Evolutionary conservation across 2,797 vertebrate genomes (phyloP), one percentile per base, ranked within the genome.

Genomic region (Chloroceryle inda): DNA sequence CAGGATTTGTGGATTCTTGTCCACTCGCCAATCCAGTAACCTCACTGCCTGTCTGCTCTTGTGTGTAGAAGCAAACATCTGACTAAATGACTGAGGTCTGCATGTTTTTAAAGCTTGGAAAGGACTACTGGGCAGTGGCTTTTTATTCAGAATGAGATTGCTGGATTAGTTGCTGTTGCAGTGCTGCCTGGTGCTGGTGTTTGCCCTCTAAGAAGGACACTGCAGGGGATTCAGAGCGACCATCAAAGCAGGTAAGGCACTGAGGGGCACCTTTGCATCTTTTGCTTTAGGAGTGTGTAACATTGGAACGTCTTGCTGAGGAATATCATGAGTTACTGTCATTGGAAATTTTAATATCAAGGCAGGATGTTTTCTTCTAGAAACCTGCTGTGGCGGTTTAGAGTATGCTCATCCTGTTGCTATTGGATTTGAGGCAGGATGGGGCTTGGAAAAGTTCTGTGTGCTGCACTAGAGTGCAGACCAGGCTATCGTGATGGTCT

Each of bases 241-340:
- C 24, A 29, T 18, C 9, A 23, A 8, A 45, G 37, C 50, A 47
- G 40, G 26, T 53, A 13, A 84, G 22, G 29, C 11, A 47, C 44
- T 0, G 0, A 9, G 1, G 7, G 52, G 24, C 29, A 26, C 10
- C 37, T 76, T 35, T 16, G 18, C 16, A 10, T 23, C 37, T 64
- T n/a, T 72, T 29, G 10, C 7, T 2, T 27, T 3, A 74, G 16
- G 9, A 19, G 10, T 21, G 20, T 5, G 5, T 69, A 61, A 61
- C 1, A 0, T 11, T 92, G 67, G 35, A 76, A 49, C 16, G 12
- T 5, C 9, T 45, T 83, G 58, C 64, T 77, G 38, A 73, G 29
- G 55, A 52, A 16, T 44, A 29, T 1, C 1, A 27, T 59, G 42
- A 59, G 50, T 38, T 72, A 20, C 42, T 64, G n/a, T 33, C 20